Base-by-base conservation (phyloP, 2,888 invertebrate genomes). In the Tyria jacobaeae region DNA sequence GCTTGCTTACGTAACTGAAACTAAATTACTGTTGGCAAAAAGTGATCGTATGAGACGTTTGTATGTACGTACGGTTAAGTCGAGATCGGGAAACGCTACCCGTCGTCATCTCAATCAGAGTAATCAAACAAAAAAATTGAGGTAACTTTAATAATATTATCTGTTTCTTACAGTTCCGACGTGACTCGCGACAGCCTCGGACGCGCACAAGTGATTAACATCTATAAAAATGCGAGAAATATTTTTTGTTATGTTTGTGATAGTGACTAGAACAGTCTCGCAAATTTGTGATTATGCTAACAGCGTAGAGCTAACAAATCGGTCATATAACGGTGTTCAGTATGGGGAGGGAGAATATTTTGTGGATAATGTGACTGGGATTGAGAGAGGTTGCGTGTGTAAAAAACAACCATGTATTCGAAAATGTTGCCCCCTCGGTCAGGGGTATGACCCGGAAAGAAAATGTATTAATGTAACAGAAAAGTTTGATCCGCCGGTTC, bases 381-480 rank as follows among this genome's bases (percentile, higher is more conserved):
- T 51, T 4, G 65, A 82, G 47, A 77, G 84, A 65, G 88, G 86
- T 0, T 91, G 89, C 72, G 58, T 85, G 2, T 89, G 88, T 54
- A 70, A 67, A 2, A 86, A 86, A 35, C 73, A 80, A 34, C 70
- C 47, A 2, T 91, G 90, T 60, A 49, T 87, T 0, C 64, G 79
- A 1, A 92, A 92, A 62, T 92, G 92, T 37, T 92, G 92, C 56
- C 87, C 87, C 0, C 64, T 76, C 0, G 90, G 91, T 0, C 69
- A 66, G 10, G 85, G 71, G 0, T 87, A 85, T 53, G 25, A 62
- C 21, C 14, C 21, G 17, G 34, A 15, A 25, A 48, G 15, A 7
- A 31, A 27, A 27, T 62, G 62, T 39, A 17, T 44, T 7, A 12
- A 51, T 31, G 15, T 35, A 39, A 9, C 47, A 24, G 44, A 48